These are phyloP conservation scores for Sebastiscus tertius DNA, from an alignment of 2,797 vertebrate species.

Conservation along the genomic window DNA sequence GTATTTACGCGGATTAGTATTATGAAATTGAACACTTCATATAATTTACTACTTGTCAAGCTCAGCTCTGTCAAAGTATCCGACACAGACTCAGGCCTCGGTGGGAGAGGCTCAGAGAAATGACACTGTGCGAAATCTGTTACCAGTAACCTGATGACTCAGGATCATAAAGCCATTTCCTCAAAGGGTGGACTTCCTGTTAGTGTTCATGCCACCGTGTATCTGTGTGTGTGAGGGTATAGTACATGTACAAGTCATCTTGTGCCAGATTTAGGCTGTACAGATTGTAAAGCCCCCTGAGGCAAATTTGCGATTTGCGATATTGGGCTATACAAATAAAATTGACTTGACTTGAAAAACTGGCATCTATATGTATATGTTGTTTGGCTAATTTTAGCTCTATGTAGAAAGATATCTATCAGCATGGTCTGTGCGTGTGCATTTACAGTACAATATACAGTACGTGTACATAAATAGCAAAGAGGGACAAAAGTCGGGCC, in stretches of 20 bases:
- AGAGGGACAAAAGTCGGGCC: conserved; percentile 50
- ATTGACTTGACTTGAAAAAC: background rate
- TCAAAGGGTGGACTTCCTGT: conserved; percentile 66
- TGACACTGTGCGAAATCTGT: conserved; percentile 26
- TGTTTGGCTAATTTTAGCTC: background rate
- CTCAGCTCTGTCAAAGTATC: background rate
- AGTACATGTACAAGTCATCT: background rate
- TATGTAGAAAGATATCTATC: background rate
- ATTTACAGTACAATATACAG: conserved; percentile 14
- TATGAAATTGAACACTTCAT: conserved; percentile 2
- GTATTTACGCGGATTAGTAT: background rate
- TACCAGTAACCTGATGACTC: conserved; percentile 53
- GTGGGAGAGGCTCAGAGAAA: conserved; percentile 8
- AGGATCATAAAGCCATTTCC: conserved; percentile 48
- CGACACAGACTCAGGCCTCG: background rate
- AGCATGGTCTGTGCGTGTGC: background rate
- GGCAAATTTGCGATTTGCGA: too few species aligned
- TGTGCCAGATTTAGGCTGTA: background rate
- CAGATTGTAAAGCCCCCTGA: too few species aligned
- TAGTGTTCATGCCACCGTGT: conserved; percentile 26
- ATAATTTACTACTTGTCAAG: background rate
- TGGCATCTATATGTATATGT: background rate
- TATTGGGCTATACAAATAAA: too few species aligned
- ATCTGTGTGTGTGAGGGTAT: background rate
- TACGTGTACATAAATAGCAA: conserved; percentile 54